Evolutionary conservation across 2,888 invertebrate species (phyloP), one percentile per base, ranked within the genome.

Genomic region (Heliconius hortense): DNA sequence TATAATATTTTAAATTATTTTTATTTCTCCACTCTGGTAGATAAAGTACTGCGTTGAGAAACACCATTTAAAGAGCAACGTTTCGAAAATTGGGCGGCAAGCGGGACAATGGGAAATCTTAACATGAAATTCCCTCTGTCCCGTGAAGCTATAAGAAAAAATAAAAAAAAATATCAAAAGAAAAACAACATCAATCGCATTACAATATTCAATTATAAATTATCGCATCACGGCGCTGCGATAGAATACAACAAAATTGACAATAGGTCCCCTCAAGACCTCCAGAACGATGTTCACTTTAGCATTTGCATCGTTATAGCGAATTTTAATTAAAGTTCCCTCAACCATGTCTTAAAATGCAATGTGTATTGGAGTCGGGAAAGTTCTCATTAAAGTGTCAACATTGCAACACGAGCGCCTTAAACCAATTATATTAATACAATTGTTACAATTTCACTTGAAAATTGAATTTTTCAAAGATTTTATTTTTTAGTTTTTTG

Each of bases 281-380:
- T 43, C 63, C 43, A 63, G 71, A 75, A 64, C 59, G 39, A 56
- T 71, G 70, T 64, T 59, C 70, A 75, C 75, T 75, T 74, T 63
- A 71, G 64, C 59, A 59, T 75, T 71, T 71, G 75, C 75, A 71
- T 71, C 64, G 75, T 71, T 75, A 75, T 75, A 71, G 70, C 53
- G 43, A 39, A 71, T 75, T 75, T 66, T 75, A 75, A 75, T 75
- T 75, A 75, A 75, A 75, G 63, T 75, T 75, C 64, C 64, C 64
- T 71, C 75, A 71, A 59, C 64, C 70, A 71, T 66, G 70, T 75
- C 75, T 75, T 75, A 75, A 75, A 75, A 71, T 56, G 59, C 56
- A 66, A 71, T 69, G 75, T 71, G 70, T 66, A 71, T 75, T 74
- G 74, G 64, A 26, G 70, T 56, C 64, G 66, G 70, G 28, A 11